phyloP scores from a whole-genome alignment of 1,140 invertebrate genomes.

The Pomacea maculata region DNA sequence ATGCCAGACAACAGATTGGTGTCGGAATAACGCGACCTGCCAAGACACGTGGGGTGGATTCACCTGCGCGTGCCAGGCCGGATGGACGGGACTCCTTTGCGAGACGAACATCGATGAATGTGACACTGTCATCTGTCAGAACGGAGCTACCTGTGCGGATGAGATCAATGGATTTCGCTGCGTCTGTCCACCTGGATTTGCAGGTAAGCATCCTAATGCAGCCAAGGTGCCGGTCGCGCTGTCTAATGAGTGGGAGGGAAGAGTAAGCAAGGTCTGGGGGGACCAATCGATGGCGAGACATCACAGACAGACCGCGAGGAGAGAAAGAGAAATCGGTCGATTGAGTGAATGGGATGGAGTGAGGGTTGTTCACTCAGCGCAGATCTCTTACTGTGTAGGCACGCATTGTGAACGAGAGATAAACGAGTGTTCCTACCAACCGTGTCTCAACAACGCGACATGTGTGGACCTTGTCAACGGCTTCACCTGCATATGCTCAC shows the following conservation, averaged over 20 bases:
- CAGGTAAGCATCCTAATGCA: conserved; percentile 74
- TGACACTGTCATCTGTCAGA: conserved; percentile 64
- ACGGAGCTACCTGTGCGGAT: conserved; percentile 70
- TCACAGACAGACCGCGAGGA: too few species aligned
- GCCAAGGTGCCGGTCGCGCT: too few species aligned
- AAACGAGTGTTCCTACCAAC: conserved; percentile 44
- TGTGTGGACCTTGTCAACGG: conserved; percentile 37
- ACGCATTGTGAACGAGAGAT: conserved; percentile 63
- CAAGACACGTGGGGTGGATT: conserved; percentile 86
- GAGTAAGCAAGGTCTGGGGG: too few species aligned
- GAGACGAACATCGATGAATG: conserved; percentile 71
- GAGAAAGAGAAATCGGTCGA: too few species aligned
- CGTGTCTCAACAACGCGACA: conserved; percentile 50
- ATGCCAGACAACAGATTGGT: conserved; percentile 70
- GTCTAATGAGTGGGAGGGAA: too few species aligned
- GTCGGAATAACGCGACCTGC: conserved; percentile 86
- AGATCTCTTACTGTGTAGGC: conserved; percentile 87
- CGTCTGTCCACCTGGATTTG: conserved; percentile 85
- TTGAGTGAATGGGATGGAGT: too few species aligned
- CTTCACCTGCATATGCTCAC: conserved; percentile 40
- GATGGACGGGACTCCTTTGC: conserved; percentile 89
- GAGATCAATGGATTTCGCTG: conserved; percentile 78
- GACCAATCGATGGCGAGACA: too few species aligned
- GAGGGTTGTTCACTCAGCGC: conserved; percentile 74
- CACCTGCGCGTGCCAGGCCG: conserved; percentile 79